A percentile compares a stretch with the other conserved stretches of the same genome.
Evolutionary conservation across 2,888 invertebrate genomes (phyloP).

Genomic region (Tineola bisselliella): DNA sequence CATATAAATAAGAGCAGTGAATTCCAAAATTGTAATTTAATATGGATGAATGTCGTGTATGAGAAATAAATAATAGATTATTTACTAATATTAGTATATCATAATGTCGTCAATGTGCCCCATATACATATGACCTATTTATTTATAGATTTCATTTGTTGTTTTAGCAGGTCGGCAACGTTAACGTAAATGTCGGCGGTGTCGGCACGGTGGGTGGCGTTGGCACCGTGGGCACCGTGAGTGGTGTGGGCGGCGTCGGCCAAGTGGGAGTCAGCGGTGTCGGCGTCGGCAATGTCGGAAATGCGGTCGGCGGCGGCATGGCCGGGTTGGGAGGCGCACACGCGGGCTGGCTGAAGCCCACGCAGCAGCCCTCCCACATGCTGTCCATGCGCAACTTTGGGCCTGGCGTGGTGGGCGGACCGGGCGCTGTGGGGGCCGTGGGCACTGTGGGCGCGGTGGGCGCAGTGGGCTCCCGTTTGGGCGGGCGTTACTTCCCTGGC

Average conservation of each 20-base stretch:
- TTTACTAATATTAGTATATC: too few relatives aligned
- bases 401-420: constrained; percentile 49
- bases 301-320: constrained; percentile 33
- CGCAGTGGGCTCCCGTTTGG: constrained; percentile 31
- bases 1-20: too few relatives aligned
- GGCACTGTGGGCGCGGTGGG: constrained; percentile 23
- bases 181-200: constrained; percentile 21
- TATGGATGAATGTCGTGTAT: too few relatives aligned
- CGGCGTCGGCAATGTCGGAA: constrained; percentile 33
- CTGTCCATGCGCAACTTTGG: constrained; percentile 63
- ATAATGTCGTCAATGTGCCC: too few relatives aligned
- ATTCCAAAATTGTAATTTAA: too few relatives aligned
- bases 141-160: neutral
- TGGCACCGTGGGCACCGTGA: constrained; percentile 27
- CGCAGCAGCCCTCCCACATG: constrained; percentile 59
- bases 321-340: constrained; percentile 33
- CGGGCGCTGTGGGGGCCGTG: constrained; percentile 21
- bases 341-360: constrained; percentile 69
- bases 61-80: too few relatives aligned
- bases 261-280: constrained; percentile 36
- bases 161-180: constrained; percentile 15
- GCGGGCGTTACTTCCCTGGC: constrained; percentile 49
- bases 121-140: too few relatives aligned
- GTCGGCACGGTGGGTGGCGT: constrained; percentile 35
- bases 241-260: constrained; percentile 29